Evolutionary conservation across 2,888 invertebrate species (phyloP), one percentile per base, ranked within the genome.

Genomic region (Agonopterix arenella): DNA sequence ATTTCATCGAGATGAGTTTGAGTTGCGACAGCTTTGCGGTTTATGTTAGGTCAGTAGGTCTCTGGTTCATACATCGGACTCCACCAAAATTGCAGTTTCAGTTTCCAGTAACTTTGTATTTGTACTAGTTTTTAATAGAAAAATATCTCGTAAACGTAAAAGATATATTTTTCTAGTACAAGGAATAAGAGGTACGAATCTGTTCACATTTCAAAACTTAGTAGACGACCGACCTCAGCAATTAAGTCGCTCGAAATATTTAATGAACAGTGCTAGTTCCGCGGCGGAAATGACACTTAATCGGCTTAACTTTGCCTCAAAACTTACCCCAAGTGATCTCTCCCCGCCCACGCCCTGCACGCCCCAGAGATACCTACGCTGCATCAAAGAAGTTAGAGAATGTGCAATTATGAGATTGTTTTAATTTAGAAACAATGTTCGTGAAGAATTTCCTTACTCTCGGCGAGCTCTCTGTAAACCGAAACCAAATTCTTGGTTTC

Each of bases 381-480:
- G 85, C 86, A 84, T 84, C 85, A 85, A 86, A 86, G 82, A 84
- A 84, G 79, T 84, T 79, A 55, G 74, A 77, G 88, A 88, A 89
- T 88, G 84, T 85, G 86, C 86, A 86, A 89, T 89, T 86, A 88
- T 85, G 83, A 88, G 86, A 85, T 89, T 86, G 88, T 89, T 88
- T 88, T 86, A 88, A 88, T 88, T 88, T 86, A 77, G 83, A 81
- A 88, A 89, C 89, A 88, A 85, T 85, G 86, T 85, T 85, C 78
- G 68, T 73, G 71, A 85, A 85, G 85, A 86, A 86, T 85, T 81
- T 78, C 73, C 81, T 76, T 77, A 76, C 82, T 83, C 72, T 67
- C 72, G 80, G 72, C 77, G 68, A 78, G 79, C 79, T 80, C 70
- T 69, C 70, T 69, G 67, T 68, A 80, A 81, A 79, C 83, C 77